phyloP scores from a whole-genome alignment of 1,140 invertebrate species.

The Maconellicoccus hirsutus region DNA sequence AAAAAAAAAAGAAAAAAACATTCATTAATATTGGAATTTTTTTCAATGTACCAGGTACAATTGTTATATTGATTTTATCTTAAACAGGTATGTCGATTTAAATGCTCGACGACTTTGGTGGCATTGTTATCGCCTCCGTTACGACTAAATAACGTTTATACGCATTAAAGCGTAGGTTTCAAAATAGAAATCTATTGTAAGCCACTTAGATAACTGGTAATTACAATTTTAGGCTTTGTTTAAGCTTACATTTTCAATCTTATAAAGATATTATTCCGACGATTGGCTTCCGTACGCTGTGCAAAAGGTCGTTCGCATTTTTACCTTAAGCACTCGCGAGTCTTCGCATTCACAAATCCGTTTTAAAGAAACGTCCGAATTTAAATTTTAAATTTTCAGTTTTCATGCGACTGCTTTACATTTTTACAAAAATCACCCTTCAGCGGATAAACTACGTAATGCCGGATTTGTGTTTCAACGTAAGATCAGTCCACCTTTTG shows the following conservation, averaged over 20 bases:
- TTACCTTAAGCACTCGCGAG: too few species aligned
- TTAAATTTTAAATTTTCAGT: too few species aligned
- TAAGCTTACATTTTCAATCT: background rate
- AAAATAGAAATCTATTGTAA: background rate
- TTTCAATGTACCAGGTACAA: background rate
- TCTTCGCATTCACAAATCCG: too few species aligned
- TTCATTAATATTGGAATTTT: background rate
- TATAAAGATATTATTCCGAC: too few species aligned
- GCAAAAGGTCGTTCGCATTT: too few species aligned
- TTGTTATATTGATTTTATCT: background rate
- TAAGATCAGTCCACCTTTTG: too few species aligned
- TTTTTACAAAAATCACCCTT: too few species aligned
- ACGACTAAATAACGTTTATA: background rate
- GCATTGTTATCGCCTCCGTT: conserved; percentile 7
- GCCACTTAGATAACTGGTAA: background rate
- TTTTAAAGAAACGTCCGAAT: too few species aligned
- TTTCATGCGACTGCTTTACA: too few species aligned
- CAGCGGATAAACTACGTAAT: too few species aligned
- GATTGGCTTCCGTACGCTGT: too few species aligned
- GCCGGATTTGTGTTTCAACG: too few species aligned
- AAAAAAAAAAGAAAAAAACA: background rate
- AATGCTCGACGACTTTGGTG: background rate
- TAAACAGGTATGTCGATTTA: background rate
- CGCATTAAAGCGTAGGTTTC: background rate
- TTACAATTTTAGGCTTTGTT: background rate